Base-by-base conservation (phyloP, 2,797 vertebrate genomes). In the Apogon hyalosoma region DNA sequence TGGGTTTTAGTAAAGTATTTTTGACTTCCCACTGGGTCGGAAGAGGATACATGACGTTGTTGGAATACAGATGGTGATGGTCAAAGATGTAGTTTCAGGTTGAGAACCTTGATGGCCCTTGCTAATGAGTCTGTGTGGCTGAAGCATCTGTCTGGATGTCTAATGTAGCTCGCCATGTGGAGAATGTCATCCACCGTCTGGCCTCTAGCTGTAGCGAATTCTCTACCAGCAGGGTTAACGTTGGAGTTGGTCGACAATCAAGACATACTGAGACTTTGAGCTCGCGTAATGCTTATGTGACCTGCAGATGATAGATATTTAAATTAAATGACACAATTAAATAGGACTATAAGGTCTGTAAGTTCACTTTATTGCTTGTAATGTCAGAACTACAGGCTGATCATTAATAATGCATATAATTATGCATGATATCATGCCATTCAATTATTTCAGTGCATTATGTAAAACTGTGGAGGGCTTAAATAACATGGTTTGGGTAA, bases 91-190 rank as follows among this genome's bases (percentile, higher is more conserved):
- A 53, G 72, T 70, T 71, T 55, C 50, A 72, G 79, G 85, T 85
- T 86, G 80, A 81, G 67, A 83, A 85, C 85, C 84, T 73, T 50
- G 68, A 72, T 74, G 79, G 81, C 83, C 84, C 48, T 52, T 38
- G 78, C 85, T 93, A 93, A 94, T 93, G 91, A 91, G 87, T 86
- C 66, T 75, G 80, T 69, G 79, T 65, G 83, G 79, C 69, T 62
- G 76, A 53, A 84, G 86, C 92, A 94, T 92, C 93, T 94, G 93
- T 87, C 80, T 81, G 68, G 76, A 70, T 86, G 63, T 83, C 71
- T 79, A 78, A 78, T 79, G 84, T 55, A 77, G 77, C 82, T 71
- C 47, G 36, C 90, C 92, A 88, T 91, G 91, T 91, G 91, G 85
- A 83, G 76, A 49, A 70, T 83, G 82, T 89, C 86, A 81, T 64